Evolutionary conservation across 2,113 vertebrate species (phyloP).

Genomic region (Melanocharis versteri): DNA sequence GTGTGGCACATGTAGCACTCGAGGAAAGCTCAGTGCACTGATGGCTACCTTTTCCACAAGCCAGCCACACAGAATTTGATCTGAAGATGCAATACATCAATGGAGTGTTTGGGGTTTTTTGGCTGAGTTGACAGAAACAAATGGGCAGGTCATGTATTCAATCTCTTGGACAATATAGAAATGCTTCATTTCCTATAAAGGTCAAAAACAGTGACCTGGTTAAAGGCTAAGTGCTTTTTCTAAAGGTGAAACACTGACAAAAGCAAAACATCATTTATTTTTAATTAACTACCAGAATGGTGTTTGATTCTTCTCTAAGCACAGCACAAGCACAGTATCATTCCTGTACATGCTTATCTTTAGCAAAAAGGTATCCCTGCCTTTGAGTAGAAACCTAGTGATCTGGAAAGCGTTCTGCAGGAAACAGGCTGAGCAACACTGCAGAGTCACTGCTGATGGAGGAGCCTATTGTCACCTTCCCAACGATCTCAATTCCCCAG

Average conservation of each 20-base stretch:
- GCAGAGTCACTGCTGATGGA: neutral
- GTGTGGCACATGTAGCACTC: neutral
- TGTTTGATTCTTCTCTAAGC: neutral
- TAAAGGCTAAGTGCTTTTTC: neutral
- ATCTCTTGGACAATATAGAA: neutral
- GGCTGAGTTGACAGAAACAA: neutral
- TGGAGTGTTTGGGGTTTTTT: neutral
- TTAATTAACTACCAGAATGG: slow-evolving; percentile 13
- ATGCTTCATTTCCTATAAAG: neutral
- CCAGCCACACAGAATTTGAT: neutral
- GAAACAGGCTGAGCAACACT: neutral
- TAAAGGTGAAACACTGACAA: slow-evolving; percentile 15
- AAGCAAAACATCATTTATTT: slow-evolving; percentile 32
- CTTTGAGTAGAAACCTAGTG: neutral
- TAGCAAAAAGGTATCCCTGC: neutral
- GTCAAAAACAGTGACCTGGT: neutral
- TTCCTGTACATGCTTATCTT: neutral
- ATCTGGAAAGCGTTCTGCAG: neutral
- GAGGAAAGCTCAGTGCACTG: neutral
- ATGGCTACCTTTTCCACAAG: neutral
- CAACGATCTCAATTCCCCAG: neutral
- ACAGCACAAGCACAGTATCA: neutral
- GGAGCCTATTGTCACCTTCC: neutral
- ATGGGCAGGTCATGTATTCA: neutral
- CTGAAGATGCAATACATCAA: neutral